Percentiles rank a stretch among this genome's conserved stretches.
Evolutionary conservation across 2,888 invertebrate species (phyloP).

Genomic region (Lepidonotus clava): DNA sequence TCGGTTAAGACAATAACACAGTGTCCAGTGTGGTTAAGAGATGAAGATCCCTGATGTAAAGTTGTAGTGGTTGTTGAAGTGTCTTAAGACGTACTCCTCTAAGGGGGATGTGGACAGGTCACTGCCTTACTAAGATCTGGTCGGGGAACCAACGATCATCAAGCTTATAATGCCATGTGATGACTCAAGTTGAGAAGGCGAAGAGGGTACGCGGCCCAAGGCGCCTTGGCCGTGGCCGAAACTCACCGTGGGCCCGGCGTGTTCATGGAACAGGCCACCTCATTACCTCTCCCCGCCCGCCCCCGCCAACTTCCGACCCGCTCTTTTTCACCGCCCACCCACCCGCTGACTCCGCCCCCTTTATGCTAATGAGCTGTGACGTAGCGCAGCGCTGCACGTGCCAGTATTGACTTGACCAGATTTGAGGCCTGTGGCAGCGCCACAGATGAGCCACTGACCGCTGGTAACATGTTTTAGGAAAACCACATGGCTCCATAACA

Average conservation of each 20-base stretch:
- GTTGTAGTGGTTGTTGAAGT: too few species aligned
- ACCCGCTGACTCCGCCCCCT: background rate
- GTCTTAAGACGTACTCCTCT: background rate
- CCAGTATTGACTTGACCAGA: background rate
- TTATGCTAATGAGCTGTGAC: constrained; percentile 32
- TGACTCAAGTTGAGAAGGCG: constrained; percentile 11
- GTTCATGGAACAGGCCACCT: constrained; percentile 2
- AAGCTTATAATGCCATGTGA: background rate
- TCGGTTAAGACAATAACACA: too few species aligned
- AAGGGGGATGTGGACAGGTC: background rate
- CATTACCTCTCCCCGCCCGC: constrained; percentile 13
- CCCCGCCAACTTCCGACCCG: constrained; percentile 40
- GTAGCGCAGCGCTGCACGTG: constrained; percentile 30
- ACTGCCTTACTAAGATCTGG: constrained; percentile 15
- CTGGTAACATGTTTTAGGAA: constrained; percentile 3
- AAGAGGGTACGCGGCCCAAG: background rate
- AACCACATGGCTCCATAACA: background rate
- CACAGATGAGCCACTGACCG: background rate
- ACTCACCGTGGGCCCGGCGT: background rate
- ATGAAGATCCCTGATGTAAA: too few species aligned
- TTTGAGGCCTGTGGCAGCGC: background rate
- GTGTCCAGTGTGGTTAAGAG: too few species aligned
- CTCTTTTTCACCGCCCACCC: constrained; percentile 24
- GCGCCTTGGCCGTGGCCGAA: background rate
- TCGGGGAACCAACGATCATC: background rate